Evolutionary conservation across 2,797 vertebrate species (phyloP).

Genomic region (Tiaroga cobitis): DNA sequence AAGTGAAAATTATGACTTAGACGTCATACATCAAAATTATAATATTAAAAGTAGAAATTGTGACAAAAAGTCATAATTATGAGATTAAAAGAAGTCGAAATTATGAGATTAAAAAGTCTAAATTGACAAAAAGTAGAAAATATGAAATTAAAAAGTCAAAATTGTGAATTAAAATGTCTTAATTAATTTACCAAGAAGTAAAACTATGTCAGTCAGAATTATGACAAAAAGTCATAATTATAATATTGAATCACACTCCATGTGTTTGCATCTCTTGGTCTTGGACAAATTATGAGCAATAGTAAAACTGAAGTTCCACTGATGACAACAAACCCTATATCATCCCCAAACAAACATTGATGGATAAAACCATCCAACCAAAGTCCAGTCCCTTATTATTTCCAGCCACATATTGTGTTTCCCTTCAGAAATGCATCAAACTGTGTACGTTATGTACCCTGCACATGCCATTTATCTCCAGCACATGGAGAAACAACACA

Average conservation of each 20-base stretch:
- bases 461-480: neutral
- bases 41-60: too few relatives aligned
- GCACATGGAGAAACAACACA: neutral
- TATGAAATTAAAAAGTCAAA: too few relatives aligned
- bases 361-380: neutral
- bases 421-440: neutral
- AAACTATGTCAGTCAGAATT: too few relatives aligned
- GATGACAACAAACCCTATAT: neutral
- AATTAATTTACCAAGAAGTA: too few relatives aligned
- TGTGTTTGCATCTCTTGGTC: neutral
- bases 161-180: too few relatives aligned
- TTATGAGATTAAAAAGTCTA: too few relatives aligned
- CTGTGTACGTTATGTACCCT: neutral
- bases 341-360: neutral
- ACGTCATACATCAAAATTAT: too few relatives aligned
- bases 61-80: too few relatives aligned
- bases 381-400: neutral
- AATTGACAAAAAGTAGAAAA: too few relatives aligned
- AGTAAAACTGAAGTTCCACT: neutral
- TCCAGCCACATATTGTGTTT: neutral
- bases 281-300: neutral
- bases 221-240: too few relatives aligned
- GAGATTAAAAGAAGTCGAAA: too few relatives aligned
- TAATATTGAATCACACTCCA: neutral
- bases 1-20: too few relatives aligned